Evolutionary conservation across 2,113 vertebrate genomes (phyloP), one percentile per base, ranked within the genome.

Genomic region (Sceloporus tristichus): DNA sequence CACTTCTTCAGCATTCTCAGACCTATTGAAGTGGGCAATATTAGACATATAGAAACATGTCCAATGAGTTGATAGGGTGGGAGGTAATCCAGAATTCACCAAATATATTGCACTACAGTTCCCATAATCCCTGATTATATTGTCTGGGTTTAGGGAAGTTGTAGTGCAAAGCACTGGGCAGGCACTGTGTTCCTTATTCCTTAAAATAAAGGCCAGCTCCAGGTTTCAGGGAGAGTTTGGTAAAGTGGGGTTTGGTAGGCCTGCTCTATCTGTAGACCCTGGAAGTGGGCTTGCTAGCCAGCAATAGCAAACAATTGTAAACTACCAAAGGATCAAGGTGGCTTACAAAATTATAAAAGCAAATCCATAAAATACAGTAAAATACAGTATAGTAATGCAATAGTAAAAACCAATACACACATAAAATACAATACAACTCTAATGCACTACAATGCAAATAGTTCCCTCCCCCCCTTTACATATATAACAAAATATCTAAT

Each of bases 21-120:
- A 82, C 21, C 90, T 70, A 54, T 84, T 79, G 90, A 86, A 74
- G 29, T 85, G 91, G 75, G 79, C 70, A 82, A 92, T 75, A 81
- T 89, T 88, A 89, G 53, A 92, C 90, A 7, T 62, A 83, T 9
- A 85, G 62, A 74, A 59, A 84, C 23, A 19, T 84, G 42, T 71
- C 18, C 40, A 42, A 54, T 79, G 48, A 85, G 88, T 90, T 59
- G 76, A 92, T 85, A 18, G 42, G 18, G 38, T 76, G 23, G 42
- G 42, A 48, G 34, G 19, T 38, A 76, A 42, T 7, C 19, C 40
- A 38, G 19, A 42, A 1, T 9, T 21, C 21, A 10, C 8, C 75
- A 42, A 19, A 23, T 48, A 8, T 76, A 48, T 40, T 42, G 40
- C 38, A 76, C 40, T 7, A 42, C 19, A 23, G 9, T 8, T 42